Base-by-base conservation (phyloP, 1,140 invertebrate genomes). In the Temnothorax nylanderi region DNA sequence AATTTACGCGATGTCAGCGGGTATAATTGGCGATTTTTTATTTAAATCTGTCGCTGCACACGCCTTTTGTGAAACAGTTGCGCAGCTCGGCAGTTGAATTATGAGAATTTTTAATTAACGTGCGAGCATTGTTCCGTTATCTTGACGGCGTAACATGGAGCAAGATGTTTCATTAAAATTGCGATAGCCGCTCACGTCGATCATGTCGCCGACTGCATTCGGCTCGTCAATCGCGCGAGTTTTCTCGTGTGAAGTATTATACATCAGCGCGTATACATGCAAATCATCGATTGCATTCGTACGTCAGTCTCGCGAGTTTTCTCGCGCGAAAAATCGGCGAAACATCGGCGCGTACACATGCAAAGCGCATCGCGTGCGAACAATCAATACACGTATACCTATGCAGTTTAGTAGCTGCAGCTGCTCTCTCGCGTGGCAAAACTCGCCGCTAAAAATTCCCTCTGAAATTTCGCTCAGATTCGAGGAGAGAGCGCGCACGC, bases 71-170 rank as follows among this genome's bases (percentile, higher is more conserved):
- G 26, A 21, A 44, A 41, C 11, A n/a, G 5, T 26, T 13, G 37
- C 21, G 21, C 10, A 54, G 47, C 32, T 5, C 64, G 18, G n/a
- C n/a, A 34, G 21, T 32, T 37, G 21, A 69, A 54, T 65, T 49
- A 49, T 26, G 18, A 13, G 8, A 34, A 69, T 69, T 81, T 69
- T 82, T 74, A 82, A 60, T 82, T 58, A 74, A 74, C 3, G 8
- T 26, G 18, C 51, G 6, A 34, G 37, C 16, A 34, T 44, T 72
- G 26, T 58, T 54, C 8, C 3, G 8, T 71, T 32, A 10, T 54
- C 32, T 18, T 47, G 7, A 2, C 58, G 26, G 41, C 11, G 18
- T 21, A 81, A 32, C 34, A 5, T 69, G 8, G 49, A 71, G 21
- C 49, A 47, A 69, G 34, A 41, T 47, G 34, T 56, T 54, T 21